Evolutionary conservation across 2,113 vertebrate genomes (phyloP), one percentile per base, ranked within the genome.

Genomic region (Okapia johnstoni): DNA sequence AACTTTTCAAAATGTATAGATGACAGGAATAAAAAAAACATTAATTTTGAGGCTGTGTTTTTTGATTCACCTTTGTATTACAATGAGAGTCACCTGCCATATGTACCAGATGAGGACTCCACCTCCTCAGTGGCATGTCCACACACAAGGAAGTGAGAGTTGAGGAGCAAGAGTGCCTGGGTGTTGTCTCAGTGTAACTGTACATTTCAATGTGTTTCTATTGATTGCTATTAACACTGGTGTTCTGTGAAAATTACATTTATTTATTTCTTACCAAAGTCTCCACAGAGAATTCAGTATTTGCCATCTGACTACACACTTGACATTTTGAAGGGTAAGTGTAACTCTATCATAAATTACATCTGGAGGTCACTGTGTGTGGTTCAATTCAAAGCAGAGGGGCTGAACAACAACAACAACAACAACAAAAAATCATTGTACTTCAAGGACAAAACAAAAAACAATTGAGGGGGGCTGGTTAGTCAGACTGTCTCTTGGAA

Each of bases 391-490:
- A 98, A 98, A 98, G 86, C 80, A 98, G 97, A 98, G 30, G 8
- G 21, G 10, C 6, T 80, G 43, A 97, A n/a, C 33, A 77, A 91
- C n/a, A 85, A 92, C 48, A 96, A 86, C 2, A 40, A 81, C 17
- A 40, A 70, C 9, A 93, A 94, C 3, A 90, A 98, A 97, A 80
- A 80, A n/a, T 94, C 89, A 96, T 77, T 63, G 98, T 76, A 88
- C 55, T 97, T 98, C 98, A 99, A 99, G 98, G 98, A 88, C 96
- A 97, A 98, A 99, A 97, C 96, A 97, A 98, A 98, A 98, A 97
- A 96, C 60, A 92, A 73, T 86, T 95, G 83, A 96, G 88, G 40
- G 57, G 73, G 94, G 97, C 87, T 55, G 85, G 85, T 96, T 97
- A 98, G 63, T 90, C 85, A 98, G 83, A 91, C 26, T 33, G 55